These are phyloP conservation scores for Lytechinus pictus DNA, from an alignment of 35 echinoderm and acorn worm genomes.

Conservation along the genomic window DNA sequence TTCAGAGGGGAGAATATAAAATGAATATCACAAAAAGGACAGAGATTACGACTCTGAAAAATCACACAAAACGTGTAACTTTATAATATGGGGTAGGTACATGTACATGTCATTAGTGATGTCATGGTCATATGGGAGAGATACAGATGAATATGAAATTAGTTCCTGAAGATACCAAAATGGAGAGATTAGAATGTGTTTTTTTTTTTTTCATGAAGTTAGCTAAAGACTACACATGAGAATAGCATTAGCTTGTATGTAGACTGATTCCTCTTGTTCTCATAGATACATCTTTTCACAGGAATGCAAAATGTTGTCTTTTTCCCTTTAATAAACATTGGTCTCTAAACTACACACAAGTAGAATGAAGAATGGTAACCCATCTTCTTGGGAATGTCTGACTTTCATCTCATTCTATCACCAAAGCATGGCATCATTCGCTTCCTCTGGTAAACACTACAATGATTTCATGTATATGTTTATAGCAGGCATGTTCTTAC, in stretches of 20 bases:
- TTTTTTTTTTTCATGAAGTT: background rate
- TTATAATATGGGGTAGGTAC: background rate
- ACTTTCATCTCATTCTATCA: slow-evolving; percentile 13
- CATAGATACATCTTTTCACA: background rate
- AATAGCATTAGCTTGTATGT: background rate
- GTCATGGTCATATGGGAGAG: background rate
- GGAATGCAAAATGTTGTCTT: background rate
- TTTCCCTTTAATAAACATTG: background rate
- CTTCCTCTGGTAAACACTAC: background rate
- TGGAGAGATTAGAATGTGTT: background rate
- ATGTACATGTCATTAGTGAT: background rate
- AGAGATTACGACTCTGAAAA: background rate
- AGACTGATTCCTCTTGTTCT: background rate
- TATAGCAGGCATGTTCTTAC: background rate
- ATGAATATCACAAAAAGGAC: background rate
- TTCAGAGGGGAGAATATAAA: too few relatives aligned
- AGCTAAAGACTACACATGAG: background rate
- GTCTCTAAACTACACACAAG: background rate
- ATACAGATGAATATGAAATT: background rate
- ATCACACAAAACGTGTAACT: background rate
- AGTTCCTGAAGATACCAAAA: background rate
- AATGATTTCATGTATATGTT: background rate
- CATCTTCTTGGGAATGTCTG: background rate
- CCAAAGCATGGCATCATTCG: background rate
- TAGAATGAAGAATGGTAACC: background rate